Evolutionary conservation across 2,113 vertebrate species (phyloP).

Genomic region (Saiga tatarica): DNA sequence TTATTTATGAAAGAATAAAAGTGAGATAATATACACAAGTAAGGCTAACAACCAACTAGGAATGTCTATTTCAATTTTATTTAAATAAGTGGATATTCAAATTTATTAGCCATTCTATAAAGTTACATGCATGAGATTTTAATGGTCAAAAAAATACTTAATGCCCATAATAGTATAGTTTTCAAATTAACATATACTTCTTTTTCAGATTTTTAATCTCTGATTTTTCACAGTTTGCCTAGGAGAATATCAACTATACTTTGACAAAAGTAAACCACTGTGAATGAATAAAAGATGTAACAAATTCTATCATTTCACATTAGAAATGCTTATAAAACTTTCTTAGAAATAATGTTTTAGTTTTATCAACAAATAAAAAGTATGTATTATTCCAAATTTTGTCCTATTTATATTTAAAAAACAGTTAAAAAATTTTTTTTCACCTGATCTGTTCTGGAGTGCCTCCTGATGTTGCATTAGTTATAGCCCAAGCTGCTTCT

Average conservation of each 20-base stretch:
- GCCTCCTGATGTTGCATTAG: constrained; percentile 92
- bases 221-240: neutral
- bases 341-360: constrained; percentile 22
- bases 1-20: neutral
- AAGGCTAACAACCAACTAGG: neutral
- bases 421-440: neutral
- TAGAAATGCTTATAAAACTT: constrained; percentile 14
- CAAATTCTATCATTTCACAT: neutral
- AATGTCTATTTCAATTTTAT: neutral
- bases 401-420: neutral
- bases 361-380: constrained; percentile 16
- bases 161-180: neutral
- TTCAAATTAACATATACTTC: neutral
- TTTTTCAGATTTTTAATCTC: neutral
- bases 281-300: neutral
- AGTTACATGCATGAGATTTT: neutral
- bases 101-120: constrained; percentile 35
- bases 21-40: neutral
- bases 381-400: constrained; percentile 3
- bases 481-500: constrained; percentile 93
- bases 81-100: neutral
- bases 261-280: neutral
- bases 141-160: constrained; percentile 12
- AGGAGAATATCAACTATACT: neutral
- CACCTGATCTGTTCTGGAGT: constrained; percentile 91